Evolutionary conservation across 2,797 vertebrate species (phyloP).

Genomic region (Distichodus sexfasciatus): DNA sequence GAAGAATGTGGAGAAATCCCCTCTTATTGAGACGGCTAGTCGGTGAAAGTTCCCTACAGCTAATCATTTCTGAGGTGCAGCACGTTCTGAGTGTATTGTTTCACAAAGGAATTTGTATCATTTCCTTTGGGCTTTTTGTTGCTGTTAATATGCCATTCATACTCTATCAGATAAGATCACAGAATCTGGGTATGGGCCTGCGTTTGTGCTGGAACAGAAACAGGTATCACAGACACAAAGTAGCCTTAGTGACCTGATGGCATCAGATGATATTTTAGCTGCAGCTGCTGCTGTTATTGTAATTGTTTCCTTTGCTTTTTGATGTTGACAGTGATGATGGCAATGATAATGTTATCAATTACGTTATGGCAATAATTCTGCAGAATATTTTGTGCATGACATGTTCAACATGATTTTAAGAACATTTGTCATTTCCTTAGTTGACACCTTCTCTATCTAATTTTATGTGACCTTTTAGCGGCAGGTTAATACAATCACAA

Average conservation of each 20-base stretch:
- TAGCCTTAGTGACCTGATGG: constrained; percentile 26
- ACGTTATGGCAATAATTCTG: no score
- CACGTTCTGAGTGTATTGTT: constrained; percentile 61
- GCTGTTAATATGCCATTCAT: constrained; percentile 51
- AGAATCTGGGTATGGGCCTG: constrained; percentile 1
- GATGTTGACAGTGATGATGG: background rate
- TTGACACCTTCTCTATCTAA: no score
- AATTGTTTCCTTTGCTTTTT: background rate
- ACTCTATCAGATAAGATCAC: constrained; percentile 45
- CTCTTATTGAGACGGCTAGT: constrained; percentile 25
- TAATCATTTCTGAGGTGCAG: constrained; percentile 46
- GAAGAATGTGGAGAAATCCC: constrained; percentile 52
- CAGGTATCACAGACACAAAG: background rate
- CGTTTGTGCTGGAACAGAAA: background rate
- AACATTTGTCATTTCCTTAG: background rate
- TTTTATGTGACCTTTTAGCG: constrained; percentile 8
- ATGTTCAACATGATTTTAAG: background rate
- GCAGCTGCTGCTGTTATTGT: background rate
- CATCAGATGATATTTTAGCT: background rate
- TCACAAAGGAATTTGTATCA: constrained; percentile 54
- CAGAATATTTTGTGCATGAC: no score
- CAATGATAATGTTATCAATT: background rate
- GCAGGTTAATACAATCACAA: constrained; percentile 22
- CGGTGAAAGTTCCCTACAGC: constrained; percentile 46
- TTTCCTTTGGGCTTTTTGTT: constrained; percentile 59